Evolutionary conservation across 1,140 invertebrate genomes (phyloP), one percentile per base, ranked within the genome.

Genomic region (Heliconius himera): DNA sequence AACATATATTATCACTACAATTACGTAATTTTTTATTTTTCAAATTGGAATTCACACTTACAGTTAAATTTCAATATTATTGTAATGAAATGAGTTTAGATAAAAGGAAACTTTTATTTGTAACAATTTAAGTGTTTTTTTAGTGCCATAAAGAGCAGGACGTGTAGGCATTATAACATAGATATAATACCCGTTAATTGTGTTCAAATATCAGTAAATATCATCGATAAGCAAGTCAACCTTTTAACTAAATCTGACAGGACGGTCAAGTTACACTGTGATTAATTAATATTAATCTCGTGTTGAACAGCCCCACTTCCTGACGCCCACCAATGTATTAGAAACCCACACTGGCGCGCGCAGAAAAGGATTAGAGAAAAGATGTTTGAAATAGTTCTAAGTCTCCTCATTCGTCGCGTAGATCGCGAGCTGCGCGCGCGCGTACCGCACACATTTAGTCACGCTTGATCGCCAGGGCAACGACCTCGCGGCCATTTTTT

Each of bases 321-420:
- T 87, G 80, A 85, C 83, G 78, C 90, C 88, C 89, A 90, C 89
- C 54, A 83, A 73, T 70, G 82, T 85, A 89, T 87, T 87, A 87
- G 85, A 87, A 87, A 88, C 85, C 86, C 90, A 91, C 90, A 90
- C 91, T 88, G 49, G 49, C 86, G 85, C 85, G 84, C 87, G 84
- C 76, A 83, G 80, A 84, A 90, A 91, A 91, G 91, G 89, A 91
- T 93, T 92, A 92, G 91, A 51, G 88, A 88, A 91, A 91, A 91
- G 89, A 90, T 92, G 84, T 90, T 92, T 93, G 91, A 90, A 93
- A 92, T 92, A 92, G 89, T 93, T 93, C 90, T 93, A 83, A 83
- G 86, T 78, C 86, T 90, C 87, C 88, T 91, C 92, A 93, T 91
- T 93, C 91, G 90, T 82, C 82, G 88, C 85, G 84, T 88, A 85